A percentile compares a stretch with the other conserved stretches of the same genome.
phyloP scores from a whole-genome alignment of 2,113 vertebrate genomes.

The Bungarus multicinctus region DNA sequence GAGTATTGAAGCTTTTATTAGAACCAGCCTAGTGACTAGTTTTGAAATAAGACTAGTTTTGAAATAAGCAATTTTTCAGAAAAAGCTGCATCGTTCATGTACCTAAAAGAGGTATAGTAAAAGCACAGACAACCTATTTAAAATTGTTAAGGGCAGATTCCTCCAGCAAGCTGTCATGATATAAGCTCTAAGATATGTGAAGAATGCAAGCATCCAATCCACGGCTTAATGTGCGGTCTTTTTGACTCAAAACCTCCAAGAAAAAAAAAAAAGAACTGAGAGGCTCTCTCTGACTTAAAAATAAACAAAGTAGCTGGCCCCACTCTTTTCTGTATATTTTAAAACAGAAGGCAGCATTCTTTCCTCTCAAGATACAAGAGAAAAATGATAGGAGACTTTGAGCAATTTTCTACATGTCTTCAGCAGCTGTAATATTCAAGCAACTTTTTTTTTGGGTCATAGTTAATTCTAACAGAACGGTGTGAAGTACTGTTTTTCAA shows the following conservation, averaged over 20 bases:
- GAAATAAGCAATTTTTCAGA: neutral
- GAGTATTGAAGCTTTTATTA: neutral
- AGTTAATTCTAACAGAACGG: neutral
- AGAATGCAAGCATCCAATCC: neutral
- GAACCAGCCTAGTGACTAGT: neutral
- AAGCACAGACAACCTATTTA: neutral
- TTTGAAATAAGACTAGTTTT: neutral
- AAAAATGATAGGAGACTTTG: neutral
- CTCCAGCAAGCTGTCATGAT: neutral
- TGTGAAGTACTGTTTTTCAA: neutral
- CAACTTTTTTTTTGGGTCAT: neutral
- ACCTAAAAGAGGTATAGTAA: neutral
- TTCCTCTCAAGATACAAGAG: neutral
- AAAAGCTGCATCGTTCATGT: neutral
- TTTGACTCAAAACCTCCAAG: neutral
- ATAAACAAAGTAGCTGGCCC: neutral
- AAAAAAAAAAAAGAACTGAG: neutral
- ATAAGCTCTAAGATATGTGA: slow-evolving; percentile 25
- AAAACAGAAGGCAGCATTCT: slow-evolving; percentile 7
- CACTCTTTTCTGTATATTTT: neutral
- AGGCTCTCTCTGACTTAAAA: neutral
- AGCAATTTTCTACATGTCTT: neutral
- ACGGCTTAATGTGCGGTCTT: neutral
- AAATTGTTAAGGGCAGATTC: neutral
- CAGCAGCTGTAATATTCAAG: neutral